Evolutionary conservation across 1,140 invertebrate species (phyloP).

Genomic region (Drosophila novamexicana): DNA sequence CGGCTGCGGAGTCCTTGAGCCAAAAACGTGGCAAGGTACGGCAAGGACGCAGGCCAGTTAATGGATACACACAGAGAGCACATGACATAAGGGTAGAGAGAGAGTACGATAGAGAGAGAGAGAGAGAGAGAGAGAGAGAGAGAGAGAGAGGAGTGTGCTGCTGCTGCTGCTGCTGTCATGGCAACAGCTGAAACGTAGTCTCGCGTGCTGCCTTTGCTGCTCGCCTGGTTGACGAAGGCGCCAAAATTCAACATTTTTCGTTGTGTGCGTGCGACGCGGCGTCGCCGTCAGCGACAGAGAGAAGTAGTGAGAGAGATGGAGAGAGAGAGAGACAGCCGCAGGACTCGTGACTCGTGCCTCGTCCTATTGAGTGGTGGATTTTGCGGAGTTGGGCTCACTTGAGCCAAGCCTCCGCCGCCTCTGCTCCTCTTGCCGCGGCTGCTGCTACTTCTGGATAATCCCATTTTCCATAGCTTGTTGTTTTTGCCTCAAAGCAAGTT

Average conservation of each 20-base stretch:
- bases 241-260: slow-evolving; percentile 83
- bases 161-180: slow-evolving; percentile 27
- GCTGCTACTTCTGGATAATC: slow-evolving; percentile 56
- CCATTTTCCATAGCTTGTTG: slow-evolving; percentile 47
- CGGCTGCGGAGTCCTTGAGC: slow-evolving; percentile 57
- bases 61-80: slow-evolving; percentile 9
- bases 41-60: slow-evolving; percentile 37
- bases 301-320: no score
- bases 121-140: slow-evolving; percentile 1
- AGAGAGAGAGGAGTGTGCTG: neutral
- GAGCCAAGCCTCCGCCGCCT: neutral
- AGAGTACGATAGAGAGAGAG: neutral
- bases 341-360: neutral
- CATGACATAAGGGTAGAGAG: neutral
- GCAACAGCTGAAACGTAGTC: slow-evolving; percentile 10
- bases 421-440: slow-evolving; percentile 43
- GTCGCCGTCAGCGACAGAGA: slow-evolving; percentile 20
- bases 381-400: slow-evolving; percentile 31
- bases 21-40: slow-evolving; percentile 19
- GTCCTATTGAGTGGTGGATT: slow-evolving; percentile 34
- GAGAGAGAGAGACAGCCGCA: neutral
- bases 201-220: slow-evolving; percentile 33
- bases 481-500: slow-evolving; percentile 46
- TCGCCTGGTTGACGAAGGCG: slow-evolving; percentile 78
- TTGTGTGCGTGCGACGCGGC: slow-evolving; percentile 69